Evolutionary conservation across 2,888 invertebrate species (phyloP).

Genomic region (Gortyna flavago): DNA sequence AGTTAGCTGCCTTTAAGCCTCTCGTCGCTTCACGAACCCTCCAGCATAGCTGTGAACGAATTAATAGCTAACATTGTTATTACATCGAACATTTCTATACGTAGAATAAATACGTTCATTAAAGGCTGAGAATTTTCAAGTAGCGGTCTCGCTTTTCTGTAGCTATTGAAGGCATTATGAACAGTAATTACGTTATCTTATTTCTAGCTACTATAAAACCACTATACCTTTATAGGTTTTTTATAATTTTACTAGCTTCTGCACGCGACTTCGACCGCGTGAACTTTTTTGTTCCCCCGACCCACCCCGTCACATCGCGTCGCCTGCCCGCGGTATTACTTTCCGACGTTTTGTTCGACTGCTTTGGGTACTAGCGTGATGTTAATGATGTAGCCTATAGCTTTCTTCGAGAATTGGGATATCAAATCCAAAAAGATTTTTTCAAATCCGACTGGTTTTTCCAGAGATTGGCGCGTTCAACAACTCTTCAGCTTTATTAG

Average conservation of each 20-base stretch:
- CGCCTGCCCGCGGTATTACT: no score
- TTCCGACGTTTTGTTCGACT: no score
- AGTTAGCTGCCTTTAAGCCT: conserved; percentile 87
- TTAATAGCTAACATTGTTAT: conserved; percentile 79
- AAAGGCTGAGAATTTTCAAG: conserved; percentile 12
- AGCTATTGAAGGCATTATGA: neutral
- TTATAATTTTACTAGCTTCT: neutral
- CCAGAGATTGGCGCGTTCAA: neutral
- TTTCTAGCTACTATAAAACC: neutral
- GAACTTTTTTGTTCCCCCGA: no score
- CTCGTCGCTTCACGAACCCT: conserved; percentile 79
- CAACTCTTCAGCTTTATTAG: neutral
- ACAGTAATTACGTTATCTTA: neutral
- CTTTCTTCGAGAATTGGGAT: no score
- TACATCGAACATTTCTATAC: conserved; percentile 60
- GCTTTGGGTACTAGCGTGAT: no score
- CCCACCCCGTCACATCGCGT: no score
- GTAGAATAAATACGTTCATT: conserved; percentile 31
- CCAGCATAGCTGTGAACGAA: conserved; percentile 79
- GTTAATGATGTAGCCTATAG: no score
- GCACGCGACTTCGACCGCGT: neutral
- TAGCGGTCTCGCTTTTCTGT: neutral
- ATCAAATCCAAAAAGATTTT: neutral
- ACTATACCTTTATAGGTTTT: neutral
- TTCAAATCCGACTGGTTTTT: neutral